These are phyloP conservation scores for Hemistola chrysoprasaria DNA, from an alignment of 2,888 invertebrate genomes.

Conservation along the genomic window DNA sequence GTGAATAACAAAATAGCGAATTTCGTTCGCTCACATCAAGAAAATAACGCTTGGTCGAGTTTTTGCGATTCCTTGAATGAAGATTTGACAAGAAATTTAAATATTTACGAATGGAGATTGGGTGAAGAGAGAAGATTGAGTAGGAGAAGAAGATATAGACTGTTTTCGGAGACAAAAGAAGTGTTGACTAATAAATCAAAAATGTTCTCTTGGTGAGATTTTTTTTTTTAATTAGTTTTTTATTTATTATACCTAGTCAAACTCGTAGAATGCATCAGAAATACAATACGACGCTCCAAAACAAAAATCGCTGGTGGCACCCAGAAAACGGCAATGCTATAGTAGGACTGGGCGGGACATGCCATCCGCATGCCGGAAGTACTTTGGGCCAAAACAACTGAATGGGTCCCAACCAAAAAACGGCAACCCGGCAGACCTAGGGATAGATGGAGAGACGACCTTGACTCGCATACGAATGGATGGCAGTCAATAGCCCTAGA, in stretches of 20 bases:
- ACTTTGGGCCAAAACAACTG: no score
- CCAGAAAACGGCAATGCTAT: no score
- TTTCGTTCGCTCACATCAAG: conserved; percentile 51
- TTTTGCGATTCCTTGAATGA: conserved; percentile 61
- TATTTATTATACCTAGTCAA: neutral
- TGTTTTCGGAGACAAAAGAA: conserved; percentile 41
- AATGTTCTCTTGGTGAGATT: conserved; percentile 34
- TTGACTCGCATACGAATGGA: no score
- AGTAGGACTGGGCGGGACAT: no score
- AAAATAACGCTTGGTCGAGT: conserved; percentile 50
- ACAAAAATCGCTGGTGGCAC: no score
- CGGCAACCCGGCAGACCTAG: no score
- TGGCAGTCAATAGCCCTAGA: no score
- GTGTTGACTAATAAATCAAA: conserved; percentile 20
- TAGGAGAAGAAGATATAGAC: conserved; percentile 37
- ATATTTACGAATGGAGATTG: conserved; percentile 51
- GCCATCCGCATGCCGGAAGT: no score
- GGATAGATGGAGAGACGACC: no score
- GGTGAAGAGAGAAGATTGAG: conserved; percentile 25
- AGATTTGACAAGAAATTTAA: conserved; percentile 63
- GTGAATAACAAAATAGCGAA: conserved; percentile 66
- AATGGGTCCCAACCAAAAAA: no score
- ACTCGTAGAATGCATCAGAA: no score
- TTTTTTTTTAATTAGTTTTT: conserved; percentile 1
- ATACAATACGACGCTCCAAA: no score